Base-by-base conservation (phyloP, 2,797 vertebrate species). In the Thaleichthys pacificus region DNA sequence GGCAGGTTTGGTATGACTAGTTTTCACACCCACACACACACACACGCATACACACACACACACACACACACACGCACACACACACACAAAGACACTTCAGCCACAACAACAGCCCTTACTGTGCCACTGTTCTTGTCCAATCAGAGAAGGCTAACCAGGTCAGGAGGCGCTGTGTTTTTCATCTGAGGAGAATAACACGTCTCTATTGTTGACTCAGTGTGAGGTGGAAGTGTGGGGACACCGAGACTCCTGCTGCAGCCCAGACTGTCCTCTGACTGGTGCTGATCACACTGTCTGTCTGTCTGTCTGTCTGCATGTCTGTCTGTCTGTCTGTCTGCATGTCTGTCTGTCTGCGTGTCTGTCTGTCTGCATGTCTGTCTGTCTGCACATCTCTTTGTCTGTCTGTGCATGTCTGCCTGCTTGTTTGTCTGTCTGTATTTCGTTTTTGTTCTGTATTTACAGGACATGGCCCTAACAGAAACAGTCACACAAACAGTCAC, bases 201-300 rank as follows among this genome's bases (percentile, higher is more conserved):
- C 84, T 86, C 79, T 24, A 68, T 85, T 88, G 86, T 87, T 86
- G 84, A 88, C 86, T 85, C 82, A 87, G 83, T 82, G 88, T 77
- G 84, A 83, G 82, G 15, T 54, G 51, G 15, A 17, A 9, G 51
- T 17, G 15, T n/a, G 51, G 5, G 51, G 6, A 54, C 74, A 60
- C 75, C 61, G 78, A 86, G 74, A 7, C 38, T 42, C 11, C 38
- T 42, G 38, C 38, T 42, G 38, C 38, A 42, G 51, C 51, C 19
- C 51, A 54, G 51, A 54, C 51, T 4, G 19, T 6, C 51, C 51
- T n/a, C 15, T 54, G 51, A 54, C 15, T 54, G 51, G 6, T 19
- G 51, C 51, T 2, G 51, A 54, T 54, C 51, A 8, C 51, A 5
- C 51, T 54, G 51, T 19, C 51, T 19, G 51, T 19, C 51, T 54